These are phyloP conservation scores for Paralvinella palmiformis DNA, from an alignment of 1,140 invertebrate species.

Conservation along the genomic window DNA sequence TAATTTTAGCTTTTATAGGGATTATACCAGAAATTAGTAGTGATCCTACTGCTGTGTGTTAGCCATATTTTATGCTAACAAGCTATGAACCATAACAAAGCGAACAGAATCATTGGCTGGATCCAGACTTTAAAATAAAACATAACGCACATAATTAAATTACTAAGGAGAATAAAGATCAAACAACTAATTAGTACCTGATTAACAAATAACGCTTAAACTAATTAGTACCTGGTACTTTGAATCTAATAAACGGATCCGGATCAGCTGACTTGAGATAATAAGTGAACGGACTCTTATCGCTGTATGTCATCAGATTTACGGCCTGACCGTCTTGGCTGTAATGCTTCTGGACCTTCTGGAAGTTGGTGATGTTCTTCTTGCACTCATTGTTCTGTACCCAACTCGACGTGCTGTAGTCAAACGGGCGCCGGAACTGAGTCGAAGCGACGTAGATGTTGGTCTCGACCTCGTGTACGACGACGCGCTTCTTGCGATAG, in stretches of 20 bases:
- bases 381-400: slow-evolving; percentile 13
- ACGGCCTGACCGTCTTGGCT: slow-evolving; percentile 3
- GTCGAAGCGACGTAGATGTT: slow-evolving; percentile 14
- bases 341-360: slow-evolving; percentile 12
- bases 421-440: slow-evolving; percentile 16
- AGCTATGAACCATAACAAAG: not conserved
- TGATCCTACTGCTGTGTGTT: too few species aligned
- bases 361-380: slow-evolving; percentile 11
- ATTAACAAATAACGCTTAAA: not conserved
- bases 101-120: too few species aligned
- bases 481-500: slow-evolving; percentile 4
- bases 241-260: slow-evolving; percentile 16
- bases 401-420: slow-evolving; percentile 21
- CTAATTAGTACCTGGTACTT: slow-evolving; percentile 18
- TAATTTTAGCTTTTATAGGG: too few species aligned
- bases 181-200: not conserved
- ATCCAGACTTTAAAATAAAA: too few species aligned
- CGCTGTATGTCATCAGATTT: not conserved
- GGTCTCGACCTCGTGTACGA: slow-evolving; percentile 17
- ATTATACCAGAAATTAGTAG: too few species aligned
- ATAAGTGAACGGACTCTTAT: slow-evolving; percentile 9
- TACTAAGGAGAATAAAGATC: not conserved
- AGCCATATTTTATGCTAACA: too few species aligned
- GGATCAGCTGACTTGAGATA: slow-evolving; percentile 13
- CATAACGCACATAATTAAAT: too few species aligned